These are phyloP conservation scores for Synergus umbraculus DNA, from an alignment of 2,888 invertebrate species.

Conservation along the genomic window DNA sequence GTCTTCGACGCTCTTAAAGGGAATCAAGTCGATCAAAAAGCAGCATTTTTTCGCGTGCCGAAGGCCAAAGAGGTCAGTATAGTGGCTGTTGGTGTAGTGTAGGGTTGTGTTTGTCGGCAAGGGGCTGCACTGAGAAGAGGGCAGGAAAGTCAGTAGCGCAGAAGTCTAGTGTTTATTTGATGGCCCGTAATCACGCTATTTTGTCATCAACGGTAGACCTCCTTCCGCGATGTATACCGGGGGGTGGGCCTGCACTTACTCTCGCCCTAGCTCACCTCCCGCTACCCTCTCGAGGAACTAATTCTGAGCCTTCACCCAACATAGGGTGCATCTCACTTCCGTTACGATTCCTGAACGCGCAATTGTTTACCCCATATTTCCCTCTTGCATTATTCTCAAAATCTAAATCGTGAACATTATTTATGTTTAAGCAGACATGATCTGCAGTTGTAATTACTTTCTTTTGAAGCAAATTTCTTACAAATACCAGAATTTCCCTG, in stretches of 20 bases:
- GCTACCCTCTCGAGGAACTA: constrained; percentile 60
- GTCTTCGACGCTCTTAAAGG: constrained; percentile 13
- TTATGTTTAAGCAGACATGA: not conserved
- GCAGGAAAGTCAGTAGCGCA: constrained; percentile 69
- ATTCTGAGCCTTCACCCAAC: constrained; percentile 64
- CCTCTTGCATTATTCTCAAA: not conserved
- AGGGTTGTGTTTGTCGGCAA: constrained; percentile 42
- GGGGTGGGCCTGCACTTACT: constrained; percentile 64
- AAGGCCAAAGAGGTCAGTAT: constrained; percentile 38
- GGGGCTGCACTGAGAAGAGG: constrained; percentile 49
- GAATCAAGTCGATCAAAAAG: constrained; percentile 33
- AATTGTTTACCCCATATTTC: constrained; percentile 42
- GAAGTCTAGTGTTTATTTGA: constrained; percentile 76
- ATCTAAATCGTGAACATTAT: not conserved
- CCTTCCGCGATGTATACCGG: constrained; percentile 68
- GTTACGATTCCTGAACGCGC: constrained; percentile 51
- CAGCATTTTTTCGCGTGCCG: constrained; percentile 37
- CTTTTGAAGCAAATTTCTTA: not conserved
- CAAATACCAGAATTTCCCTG: not conserved
- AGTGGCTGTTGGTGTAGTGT: constrained; percentile 36
- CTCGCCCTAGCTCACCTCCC: constrained; percentile 59
- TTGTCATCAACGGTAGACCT: constrained; percentile 74
- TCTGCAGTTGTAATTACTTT: not conserved
- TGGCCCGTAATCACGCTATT: constrained; percentile 77
- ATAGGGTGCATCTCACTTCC: constrained; percentile 66